Evolutionary conservation across 1,140 invertebrate genomes (phyloP), one percentile per base, ranked within the genome.

Genomic region (Sitobion miscanthi): DNA sequence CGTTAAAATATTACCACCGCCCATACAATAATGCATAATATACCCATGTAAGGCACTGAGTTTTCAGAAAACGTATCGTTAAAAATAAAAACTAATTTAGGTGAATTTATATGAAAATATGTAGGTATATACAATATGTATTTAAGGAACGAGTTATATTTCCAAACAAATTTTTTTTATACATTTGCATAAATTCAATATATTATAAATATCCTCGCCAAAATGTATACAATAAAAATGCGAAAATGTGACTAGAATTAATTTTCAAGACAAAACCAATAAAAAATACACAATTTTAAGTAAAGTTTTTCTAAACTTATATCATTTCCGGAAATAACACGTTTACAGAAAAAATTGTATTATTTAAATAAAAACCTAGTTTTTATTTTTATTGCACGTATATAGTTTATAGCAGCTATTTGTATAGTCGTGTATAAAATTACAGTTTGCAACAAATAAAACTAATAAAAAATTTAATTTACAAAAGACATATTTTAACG

Each of bases 21-120:
- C 9, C 8, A 62, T 62, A 62, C 25, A 25, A 54, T 54, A 54
- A 0, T 21, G 2, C 38, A 38, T 38, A 38, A 8, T 69, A 69
- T 30, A 14, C 14, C 62, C 25, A 69, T 30, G 23, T 30, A 62
- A 9, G 25, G 30, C 57, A 30, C 25, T 30, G 30, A n/a, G 62
- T 69, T 69, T 69, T 14, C 62, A n/a, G 11, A 69, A 69, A 69
- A 14, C 11, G 62, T 69, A n/a, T 69, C 62, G 62, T 69, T 69
- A n/a, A n/a, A 69, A 69, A 69, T n/a, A 69, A 69, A 69, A 69
- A 69, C 62, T 69, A 69, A 69, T n/a, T 69, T n/a, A n/a, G 62
- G 62, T n/a, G 30, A 69, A 69, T 69, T 69, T 14, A n/a, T 69
- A 69, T n/a, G 23, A 62, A 25, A 62, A 52, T 62, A 25, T 25